A percentile compares a stretch with the other conserved stretches of the same genome.
phyloP scores from a whole-genome alignment of 1,140 invertebrate species.

The Drosophila cardini region DNA sequence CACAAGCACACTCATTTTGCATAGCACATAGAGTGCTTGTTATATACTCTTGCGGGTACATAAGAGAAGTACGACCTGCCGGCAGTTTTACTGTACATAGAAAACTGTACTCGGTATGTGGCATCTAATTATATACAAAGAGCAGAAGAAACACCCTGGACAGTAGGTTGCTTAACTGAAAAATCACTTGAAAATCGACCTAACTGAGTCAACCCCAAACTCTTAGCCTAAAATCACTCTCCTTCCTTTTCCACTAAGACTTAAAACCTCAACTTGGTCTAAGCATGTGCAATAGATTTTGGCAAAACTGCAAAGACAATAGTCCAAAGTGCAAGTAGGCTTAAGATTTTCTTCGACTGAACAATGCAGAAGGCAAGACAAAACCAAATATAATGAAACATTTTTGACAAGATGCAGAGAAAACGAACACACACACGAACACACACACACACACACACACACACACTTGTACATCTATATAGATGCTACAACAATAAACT shows the following conservation, averaged over 20 bases:
- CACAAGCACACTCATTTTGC: not conserved
- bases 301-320: constrained; percentile 64
- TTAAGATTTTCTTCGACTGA: constrained; percentile 78
- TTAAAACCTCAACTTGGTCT: constrained; percentile 30
- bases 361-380: constrained; percentile 67
- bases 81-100: constrained; percentile 68
- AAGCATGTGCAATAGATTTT: constrained; percentile 71
- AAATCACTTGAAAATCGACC: constrained; percentile 72
- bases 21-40: not conserved
- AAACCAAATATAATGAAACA: constrained; percentile 77
- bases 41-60: constrained; percentile 12
- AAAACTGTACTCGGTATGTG: constrained; percentile 70
- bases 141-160: constrained; percentile 49
- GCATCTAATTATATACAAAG: constrained; percentile 77
- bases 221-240: too few relatives aligned
- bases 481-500: constrained; percentile 38
- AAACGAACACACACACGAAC: constrained; percentile 31
- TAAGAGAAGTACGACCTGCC: constrained; percentile 30
- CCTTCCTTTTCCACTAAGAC: not conserved
- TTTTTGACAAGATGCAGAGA: constrained; percentile 78
- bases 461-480: constrained; percentile 25
- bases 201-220: not conserved
- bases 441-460: constrained; percentile 38
- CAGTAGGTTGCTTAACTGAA: constrained; percentile 46
- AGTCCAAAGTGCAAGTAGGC: constrained; percentile 53